phyloP scores from a whole-genome alignment of 2,888 invertebrate species.

The Venusia cambrica region DNA sequence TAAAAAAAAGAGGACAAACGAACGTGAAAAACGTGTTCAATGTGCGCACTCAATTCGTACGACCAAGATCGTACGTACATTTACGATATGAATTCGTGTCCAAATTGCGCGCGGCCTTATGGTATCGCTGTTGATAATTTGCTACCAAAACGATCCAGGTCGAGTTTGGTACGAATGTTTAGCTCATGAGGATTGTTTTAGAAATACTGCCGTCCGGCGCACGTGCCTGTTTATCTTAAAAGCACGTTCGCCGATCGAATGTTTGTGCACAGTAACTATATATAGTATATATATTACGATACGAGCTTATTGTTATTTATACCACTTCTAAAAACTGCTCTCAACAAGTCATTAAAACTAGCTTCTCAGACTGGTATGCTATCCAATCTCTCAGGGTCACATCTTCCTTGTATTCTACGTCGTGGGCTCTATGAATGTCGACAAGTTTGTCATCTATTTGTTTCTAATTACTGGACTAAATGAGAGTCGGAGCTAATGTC shows the following conservation, averaged over 20 bases:
- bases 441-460: slow-evolving; percentile 9
- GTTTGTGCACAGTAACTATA: slow-evolving; percentile 40
- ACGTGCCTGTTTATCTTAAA: slow-evolving; percentile 70
- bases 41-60: no score
- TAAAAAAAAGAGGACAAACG: no score
- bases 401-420: not conserved
- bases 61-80: no score
- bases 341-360: slow-evolving; percentile 20
- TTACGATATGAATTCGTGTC: no score
- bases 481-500: slow-evolving; percentile 56
- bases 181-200: slow-evolving; percentile 64
- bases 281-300: no score
- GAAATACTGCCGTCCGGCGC: slow-evolving; percentile 65
- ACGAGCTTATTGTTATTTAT: slow-evolving; percentile 34
- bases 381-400: slow-evolving; percentile 22
- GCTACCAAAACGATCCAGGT: slow-evolving; percentile 21
- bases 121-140: slow-evolving; percentile 11
- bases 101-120: not conserved
- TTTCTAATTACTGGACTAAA: slow-evolving; percentile 50
- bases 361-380: slow-evolving; percentile 6
- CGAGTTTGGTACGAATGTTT: slow-evolving; percentile 43
- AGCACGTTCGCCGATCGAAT: slow-evolving; percentile 47
- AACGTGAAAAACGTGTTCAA: no score
- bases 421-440: slow-evolving; percentile 8
- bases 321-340: slow-evolving; percentile 23